Evolutionary conservation across 2,888 invertebrate genomes (phyloP).

Genomic region (Plutella xylostella): DNA sequence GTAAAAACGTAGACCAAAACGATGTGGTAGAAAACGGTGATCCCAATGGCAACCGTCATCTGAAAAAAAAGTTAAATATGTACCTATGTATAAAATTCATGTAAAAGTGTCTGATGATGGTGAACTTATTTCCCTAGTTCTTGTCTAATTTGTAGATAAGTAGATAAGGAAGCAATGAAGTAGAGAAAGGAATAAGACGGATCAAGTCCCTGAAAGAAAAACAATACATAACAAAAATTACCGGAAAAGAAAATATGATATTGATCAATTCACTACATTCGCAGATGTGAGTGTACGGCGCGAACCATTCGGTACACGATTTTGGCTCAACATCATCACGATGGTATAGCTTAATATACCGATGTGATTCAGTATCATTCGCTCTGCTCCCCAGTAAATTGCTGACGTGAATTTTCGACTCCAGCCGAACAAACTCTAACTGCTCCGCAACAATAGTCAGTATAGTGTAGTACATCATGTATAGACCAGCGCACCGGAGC

Average conservation of each 20-base stretch:
- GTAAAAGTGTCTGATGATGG: too few relatives aligned
- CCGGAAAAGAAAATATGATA: not conserved
- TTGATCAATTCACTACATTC: not conserved
- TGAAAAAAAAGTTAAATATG: not conserved
- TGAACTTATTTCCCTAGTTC: too few relatives aligned
- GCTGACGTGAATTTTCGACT: too few relatives aligned
- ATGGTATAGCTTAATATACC: too few relatives aligned
- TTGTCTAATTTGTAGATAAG: too few relatives aligned
- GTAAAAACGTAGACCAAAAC: not conserved
- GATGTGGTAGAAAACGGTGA: not conserved
- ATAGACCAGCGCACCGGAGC: too few relatives aligned
- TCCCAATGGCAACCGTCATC: not conserved
- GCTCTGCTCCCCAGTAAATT: too few relatives aligned
- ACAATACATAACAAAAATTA: not conserved
- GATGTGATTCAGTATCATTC: too few relatives aligned
- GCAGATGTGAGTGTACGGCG: not conserved
- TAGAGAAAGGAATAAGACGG: not conserved
- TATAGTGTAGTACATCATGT: too few relatives aligned
- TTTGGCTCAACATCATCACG: too few relatives aligned
- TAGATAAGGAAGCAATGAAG: not conserved
- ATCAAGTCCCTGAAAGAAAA: not conserved
- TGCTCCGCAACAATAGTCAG: too few relatives aligned
- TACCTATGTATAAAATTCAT: not conserved
- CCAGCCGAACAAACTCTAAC: too few relatives aligned
- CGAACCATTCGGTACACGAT: not conserved